Evolutionary conservation across 2,113 vertebrate genomes (phyloP), one percentile per base, ranked within the genome.

Genomic region (Oncorhynchus tshawytscha): DNA sequence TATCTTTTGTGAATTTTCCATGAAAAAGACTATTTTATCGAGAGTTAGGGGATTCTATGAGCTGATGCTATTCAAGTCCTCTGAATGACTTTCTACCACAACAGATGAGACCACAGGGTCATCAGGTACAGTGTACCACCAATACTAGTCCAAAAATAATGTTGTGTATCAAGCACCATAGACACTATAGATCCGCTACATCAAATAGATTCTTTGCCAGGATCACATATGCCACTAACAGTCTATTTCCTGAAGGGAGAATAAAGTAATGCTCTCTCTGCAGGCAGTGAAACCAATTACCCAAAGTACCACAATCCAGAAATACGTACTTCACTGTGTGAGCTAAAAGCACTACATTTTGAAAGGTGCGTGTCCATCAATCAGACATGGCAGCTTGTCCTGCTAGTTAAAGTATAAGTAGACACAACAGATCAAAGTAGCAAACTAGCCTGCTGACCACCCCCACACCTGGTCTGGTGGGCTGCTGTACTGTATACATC

Each of bases 401-500:
- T 45, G 39, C 9, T 45, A 11, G 39, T 45, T 12, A 34, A 0
- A 34, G 34, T 34, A 45, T 45, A 45, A 45, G 39, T 45, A 45
- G 7, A 39, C 2, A 45, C 39, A 45, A 11, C 8, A 45, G 39
- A 45, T 45, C 39, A 45, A 45, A 45, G 39, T 9, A 45, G 18
- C 54, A 39, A 77, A 79, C 3, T 0, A 25, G 51, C 34, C n/a
- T 78, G 66, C 74, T 66, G 54, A 76, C 68, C 71, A 82, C 9
- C 5, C 72, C 27, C 16, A 5, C 77, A 81, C 66, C 75, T 78
- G 79, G 49, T 72, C 27, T 73, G 51, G 20, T 70, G 75, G 16
- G 70, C 67, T 74, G 70, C 65, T 67, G 39, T 45, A 45, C 39
- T 45, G 39, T 80, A 81, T 83, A 71, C 80, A 68, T 77, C 9